Conservation (phyloP, 2,888 invertebrate genomes). For the Perithous albicinctus region DNA sequence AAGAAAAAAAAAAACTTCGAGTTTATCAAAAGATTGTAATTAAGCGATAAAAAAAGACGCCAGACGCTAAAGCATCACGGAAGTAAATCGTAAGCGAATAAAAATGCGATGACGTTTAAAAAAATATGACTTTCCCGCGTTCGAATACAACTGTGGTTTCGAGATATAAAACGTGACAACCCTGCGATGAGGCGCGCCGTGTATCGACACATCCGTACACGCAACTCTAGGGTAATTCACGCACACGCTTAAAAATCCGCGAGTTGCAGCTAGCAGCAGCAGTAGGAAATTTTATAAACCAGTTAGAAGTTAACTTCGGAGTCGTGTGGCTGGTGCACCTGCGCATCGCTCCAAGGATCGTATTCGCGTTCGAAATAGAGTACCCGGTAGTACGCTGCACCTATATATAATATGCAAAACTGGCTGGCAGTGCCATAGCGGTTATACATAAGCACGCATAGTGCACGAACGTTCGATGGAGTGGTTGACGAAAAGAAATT, state of each 20-base stretch:
- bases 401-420: neutral
- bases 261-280: neutral
- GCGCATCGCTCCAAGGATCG: neutral
- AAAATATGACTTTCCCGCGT: constrained; percentile 41
- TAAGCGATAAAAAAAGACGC: neutral
- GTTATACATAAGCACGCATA: neutral
- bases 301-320: constrained; percentile 46
- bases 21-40: neutral
- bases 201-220: neutral
- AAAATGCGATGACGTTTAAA: constrained; percentile 30
- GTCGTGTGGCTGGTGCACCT: constrained; percentile 13
- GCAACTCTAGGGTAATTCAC: neutral
- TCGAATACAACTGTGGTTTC: neutral
- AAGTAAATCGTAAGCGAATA: neutral
- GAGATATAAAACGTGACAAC: constrained; percentile 47
- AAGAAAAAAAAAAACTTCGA: neutral
- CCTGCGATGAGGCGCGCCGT: constrained; percentile 30
- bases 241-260: neutral
- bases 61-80: neutral
- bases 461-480: constrained; percentile 21
- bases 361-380: constrained; percentile 26
- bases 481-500: constrained; percentile 14
- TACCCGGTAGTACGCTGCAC: neutral
- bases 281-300: constrained; percentile 47
- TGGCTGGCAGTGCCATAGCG: neutral